These are phyloP conservation scores for Palythoa caribaeorum DNA, from an alignment of 92 coral and sea anemone species.

Conservation along the genomic window DNA sequence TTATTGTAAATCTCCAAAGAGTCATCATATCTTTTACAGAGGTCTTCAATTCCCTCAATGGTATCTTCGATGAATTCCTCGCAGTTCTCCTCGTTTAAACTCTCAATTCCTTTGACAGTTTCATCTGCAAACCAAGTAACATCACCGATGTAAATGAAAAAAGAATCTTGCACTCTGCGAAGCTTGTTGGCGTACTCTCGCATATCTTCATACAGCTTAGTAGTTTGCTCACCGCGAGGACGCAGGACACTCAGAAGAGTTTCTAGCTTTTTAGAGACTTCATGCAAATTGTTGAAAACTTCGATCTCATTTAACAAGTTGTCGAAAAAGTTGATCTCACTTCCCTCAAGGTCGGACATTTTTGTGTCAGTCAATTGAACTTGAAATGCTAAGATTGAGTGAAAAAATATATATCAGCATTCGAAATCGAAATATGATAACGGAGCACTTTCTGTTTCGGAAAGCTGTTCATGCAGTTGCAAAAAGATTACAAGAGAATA, in stretches of 20 bases:
- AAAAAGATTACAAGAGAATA: too few relatives aligned
- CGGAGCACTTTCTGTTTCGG: too few relatives aligned
- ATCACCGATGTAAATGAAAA: background rate
- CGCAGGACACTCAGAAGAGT: background rate
- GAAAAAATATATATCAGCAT: too few relatives aligned
- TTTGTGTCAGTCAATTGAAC: background rate
- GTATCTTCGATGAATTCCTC: conserved; percentile 16
- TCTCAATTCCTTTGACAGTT: background rate
- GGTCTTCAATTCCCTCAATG: background rate
- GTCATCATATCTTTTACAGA: background rate
- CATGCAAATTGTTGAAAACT: background rate
- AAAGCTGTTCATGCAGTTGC: too few relatives aligned
- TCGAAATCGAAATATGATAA: too few relatives aligned
- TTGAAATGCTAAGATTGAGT: too few relatives aligned
- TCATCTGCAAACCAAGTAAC: background rate
- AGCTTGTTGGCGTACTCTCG: conserved; percentile 1
- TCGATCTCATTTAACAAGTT: background rate
- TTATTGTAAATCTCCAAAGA: background rate
- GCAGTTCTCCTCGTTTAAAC: conserved; percentile 23
- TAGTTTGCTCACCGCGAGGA: conserved; percentile 12
- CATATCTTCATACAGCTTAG: background rate
- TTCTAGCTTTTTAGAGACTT: background rate
- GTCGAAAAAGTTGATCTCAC: background rate
- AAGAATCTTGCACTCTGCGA: conserved; percentile 12
- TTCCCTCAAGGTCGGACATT: background rate